These are phyloP conservation scores for Melanotaenia maccullochi DNA, from an alignment of 2,797 vertebrate genomes.

Conservation along the genomic window DNA sequence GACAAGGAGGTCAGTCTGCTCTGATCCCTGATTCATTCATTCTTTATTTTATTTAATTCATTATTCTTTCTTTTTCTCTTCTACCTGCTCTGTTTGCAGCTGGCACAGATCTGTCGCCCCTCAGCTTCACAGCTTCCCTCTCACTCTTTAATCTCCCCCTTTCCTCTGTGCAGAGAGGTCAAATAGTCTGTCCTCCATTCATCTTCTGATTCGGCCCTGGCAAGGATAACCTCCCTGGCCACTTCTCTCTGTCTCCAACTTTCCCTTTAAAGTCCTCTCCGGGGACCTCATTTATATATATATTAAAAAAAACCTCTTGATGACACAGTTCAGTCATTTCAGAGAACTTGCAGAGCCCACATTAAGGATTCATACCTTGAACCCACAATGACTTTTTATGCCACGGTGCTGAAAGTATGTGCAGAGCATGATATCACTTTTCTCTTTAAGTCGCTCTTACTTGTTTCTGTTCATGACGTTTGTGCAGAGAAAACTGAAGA, in stretches of 20 bases:
- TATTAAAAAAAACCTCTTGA: slow-evolving; percentile 7
- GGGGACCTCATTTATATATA: not conserved
- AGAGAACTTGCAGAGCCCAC: not conserved
- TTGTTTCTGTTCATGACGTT: slow-evolving; percentile 1
- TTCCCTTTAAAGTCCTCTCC: slow-evolving; percentile 11
- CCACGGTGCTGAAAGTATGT: slow-evolving; percentile 3
- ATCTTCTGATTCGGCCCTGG: slow-evolving; percentile 17
- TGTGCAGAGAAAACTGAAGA: not conserved
- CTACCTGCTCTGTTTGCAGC: slow-evolving; percentile 1
- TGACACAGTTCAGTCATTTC: not conserved
- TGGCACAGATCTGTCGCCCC: slow-evolving; percentile 7
- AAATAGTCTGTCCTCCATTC: slow-evolving; percentile 17
- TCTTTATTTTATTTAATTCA: not conserved
- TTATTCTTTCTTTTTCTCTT: not conserved
- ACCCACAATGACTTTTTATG: not conserved
- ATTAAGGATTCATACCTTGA: not conserved
- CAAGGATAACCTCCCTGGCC: slow-evolving; percentile 26
- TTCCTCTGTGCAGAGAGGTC: slow-evolving; percentile 25
- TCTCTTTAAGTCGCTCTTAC: slow-evolving; percentile 5
- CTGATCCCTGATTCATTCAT: not conserved
- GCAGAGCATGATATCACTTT: not conserved
- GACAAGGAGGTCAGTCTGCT: slow-evolving; percentile 90
- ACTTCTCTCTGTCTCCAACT: slow-evolving; percentile 6
- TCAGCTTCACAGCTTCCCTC: not conserved
- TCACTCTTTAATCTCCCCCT: slow-evolving; percentile 12